These are phyloP conservation scores for Papilio polytes DNA, from an alignment of 1,140 invertebrate genomes.

Conservation along the genomic window DNA sequence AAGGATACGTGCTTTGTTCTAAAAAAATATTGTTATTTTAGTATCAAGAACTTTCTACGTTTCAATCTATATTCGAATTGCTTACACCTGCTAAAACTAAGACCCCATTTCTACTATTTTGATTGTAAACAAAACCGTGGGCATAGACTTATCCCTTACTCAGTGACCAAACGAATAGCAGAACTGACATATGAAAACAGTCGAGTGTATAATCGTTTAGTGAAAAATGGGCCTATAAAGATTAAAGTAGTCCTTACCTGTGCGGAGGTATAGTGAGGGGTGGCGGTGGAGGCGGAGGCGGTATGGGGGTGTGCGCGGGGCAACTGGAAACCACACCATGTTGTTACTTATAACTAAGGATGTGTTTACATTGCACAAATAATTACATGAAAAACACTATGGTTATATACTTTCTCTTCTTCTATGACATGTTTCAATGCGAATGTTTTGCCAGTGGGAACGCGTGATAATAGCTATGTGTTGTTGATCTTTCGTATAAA, in stretches of 20 bases:
- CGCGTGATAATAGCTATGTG: background rate
- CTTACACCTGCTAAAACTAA: no score
- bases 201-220: no score
- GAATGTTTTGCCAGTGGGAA: background rate
- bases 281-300: constrained; percentile 83
- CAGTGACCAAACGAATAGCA: no score
- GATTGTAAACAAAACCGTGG: no score
- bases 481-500: background rate
- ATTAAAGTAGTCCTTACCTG: constrained; percentile 60
- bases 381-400: background rate
- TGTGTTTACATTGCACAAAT: background rate
- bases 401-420: no score
- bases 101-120: background rate
- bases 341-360: background rate
- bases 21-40: constrained; percentile 50
- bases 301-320: constrained; percentile 85
- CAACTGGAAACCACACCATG: constrained; percentile 72
- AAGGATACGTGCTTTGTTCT: constrained; percentile 96
- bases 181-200: no score
- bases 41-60: background rate
- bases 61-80: no score
- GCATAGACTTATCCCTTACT: no score
- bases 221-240: no score
- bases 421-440: background rate
- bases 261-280: constrained; percentile 77